These are phyloP conservation scores for Gonioctena quinquepunctata DNA, from an alignment of 1,140 invertebrate species.

Conservation along the genomic window DNA sequence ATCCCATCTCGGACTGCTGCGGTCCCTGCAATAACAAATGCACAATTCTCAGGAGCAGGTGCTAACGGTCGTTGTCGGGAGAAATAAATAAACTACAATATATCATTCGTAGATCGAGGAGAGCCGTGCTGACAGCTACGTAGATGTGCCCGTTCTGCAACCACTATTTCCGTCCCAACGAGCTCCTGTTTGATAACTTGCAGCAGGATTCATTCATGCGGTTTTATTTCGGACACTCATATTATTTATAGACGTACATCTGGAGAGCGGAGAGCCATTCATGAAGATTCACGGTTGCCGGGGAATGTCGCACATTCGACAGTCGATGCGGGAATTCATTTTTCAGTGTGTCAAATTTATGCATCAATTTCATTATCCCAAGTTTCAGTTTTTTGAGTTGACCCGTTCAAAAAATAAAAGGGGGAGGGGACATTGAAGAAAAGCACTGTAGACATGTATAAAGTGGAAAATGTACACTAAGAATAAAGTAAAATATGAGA, in stretches of 20 bases:
- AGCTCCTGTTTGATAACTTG: background rate
- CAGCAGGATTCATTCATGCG: background rate
- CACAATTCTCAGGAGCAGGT: background rate
- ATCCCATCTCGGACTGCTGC: background rate
- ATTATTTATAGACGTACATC: conserved; percentile 4
- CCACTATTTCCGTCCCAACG: conserved; percentile 7
- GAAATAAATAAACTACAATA: background rate
- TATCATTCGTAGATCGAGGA: background rate
- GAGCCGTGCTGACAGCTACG: background rate
- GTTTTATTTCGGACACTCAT: background rate
- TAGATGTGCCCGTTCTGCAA: background rate
- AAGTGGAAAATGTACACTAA: too few species aligned
- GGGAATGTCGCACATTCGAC: too few species aligned
- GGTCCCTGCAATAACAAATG: background rate
- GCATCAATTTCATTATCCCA: too few species aligned
- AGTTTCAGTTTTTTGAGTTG: too few species aligned
- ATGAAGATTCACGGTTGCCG: background rate
- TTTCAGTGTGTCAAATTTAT: too few species aligned
- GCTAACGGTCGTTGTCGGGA: background rate
- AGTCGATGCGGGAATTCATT: too few species aligned
- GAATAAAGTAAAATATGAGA: too few species aligned
- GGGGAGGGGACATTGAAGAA: too few species aligned
- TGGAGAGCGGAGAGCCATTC: background rate
- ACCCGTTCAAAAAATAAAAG: too few species aligned
- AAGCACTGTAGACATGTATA: too few species aligned